Evolutionary conservation across 92 coral and sea anemone species (phyloP).

Genomic region (Phenganax stokvisi): DNA sequence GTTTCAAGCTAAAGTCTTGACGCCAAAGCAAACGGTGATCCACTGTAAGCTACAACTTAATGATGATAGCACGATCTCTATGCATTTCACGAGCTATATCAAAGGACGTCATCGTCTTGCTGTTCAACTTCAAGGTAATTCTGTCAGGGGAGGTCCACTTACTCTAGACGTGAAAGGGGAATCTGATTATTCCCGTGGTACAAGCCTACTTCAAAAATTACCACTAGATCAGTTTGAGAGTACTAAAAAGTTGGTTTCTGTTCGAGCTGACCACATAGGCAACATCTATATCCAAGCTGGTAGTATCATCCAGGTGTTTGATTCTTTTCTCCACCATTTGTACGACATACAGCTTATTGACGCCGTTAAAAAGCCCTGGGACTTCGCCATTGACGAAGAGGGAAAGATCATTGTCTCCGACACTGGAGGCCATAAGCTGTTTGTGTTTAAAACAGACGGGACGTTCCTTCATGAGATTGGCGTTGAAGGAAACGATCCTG

Average conservation of each 20-base stretch:
- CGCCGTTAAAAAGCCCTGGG: neutral
- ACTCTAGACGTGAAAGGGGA: slow-evolving; percentile 13
- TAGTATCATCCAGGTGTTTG: slow-evolving; percentile 1
- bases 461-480: slow-evolving; percentile 18
- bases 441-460: slow-evolving; percentile 19
- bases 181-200: slow-evolving; percentile 19
- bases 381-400: neutral
- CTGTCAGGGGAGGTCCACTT: slow-evolving; percentile 24
- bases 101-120: slow-evolving; percentile 31
- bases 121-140: slow-evolving; percentile 9
- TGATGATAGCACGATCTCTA: slow-evolving; percentile 12
- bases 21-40: slow-evolving; percentile 24
- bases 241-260: neutral
- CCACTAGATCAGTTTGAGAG: neutral
- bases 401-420: slow-evolving; percentile 13
- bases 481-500: neutral
- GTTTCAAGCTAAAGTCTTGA: slow-evolving; percentile 23
- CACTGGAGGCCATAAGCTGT: slow-evolving; percentile 6
- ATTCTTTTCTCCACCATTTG: neutral
- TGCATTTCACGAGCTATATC: slow-evolving; percentile 21
- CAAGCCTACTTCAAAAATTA: slow-evolving; percentile 19
- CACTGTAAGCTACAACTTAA: slow-evolving; percentile 8
- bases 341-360: neutral
- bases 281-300: slow-evolving; percentile 17
- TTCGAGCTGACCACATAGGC: neutral